phyloP scores from a whole-genome alignment of 1,140 invertebrate genomes.

The Drosophila sproati region DNA sequence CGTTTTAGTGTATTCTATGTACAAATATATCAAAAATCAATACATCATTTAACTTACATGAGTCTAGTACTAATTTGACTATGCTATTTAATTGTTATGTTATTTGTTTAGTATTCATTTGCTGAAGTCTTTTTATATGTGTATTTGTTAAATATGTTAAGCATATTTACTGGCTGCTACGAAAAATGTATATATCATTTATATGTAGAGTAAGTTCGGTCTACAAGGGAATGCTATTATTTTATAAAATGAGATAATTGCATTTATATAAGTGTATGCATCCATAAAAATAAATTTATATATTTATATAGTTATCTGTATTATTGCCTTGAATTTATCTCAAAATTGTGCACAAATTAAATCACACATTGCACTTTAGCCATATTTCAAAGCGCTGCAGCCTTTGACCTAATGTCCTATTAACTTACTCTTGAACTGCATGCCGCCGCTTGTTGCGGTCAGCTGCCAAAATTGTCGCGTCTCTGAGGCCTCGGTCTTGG shows the following conservation, averaged over 20 bases:
- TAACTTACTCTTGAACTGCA: slow-evolving; percentile 18
- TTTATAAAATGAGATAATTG: too few relatives aligned
- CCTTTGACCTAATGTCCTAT: slow-evolving; percentile 31
- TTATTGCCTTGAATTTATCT: too few relatives aligned
- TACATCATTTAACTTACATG: neutral
- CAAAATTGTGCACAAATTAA: neutral
- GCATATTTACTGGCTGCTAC: too few relatives aligned
- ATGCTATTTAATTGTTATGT: neutral
- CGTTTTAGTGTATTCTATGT: neutral
- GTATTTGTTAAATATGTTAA: too few relatives aligned
- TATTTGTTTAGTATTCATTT: neutral
- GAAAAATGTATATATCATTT: too few relatives aligned
- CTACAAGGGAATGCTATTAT: too few relatives aligned
- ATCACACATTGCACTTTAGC: slow-evolving; percentile 7
- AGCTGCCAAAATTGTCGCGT: neutral
- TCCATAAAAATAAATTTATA: too few relatives aligned
- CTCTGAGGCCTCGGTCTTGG: neutral
- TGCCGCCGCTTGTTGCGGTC: slow-evolving; percentile 22
- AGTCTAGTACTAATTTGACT: too few relatives aligned
- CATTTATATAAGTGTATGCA: too few relatives aligned
- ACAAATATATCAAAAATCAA: neutral
- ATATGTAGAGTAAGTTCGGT: too few relatives aligned
- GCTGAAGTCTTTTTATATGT: neutral
- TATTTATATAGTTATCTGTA: too few relatives aligned
- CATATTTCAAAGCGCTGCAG: neutral